Percentiles rank a stretch among this genome's conserved stretches.
Evolutionary conservation across 1,140 invertebrate species (phyloP).

Genomic region (Drosophila equinoxialis): DNA sequence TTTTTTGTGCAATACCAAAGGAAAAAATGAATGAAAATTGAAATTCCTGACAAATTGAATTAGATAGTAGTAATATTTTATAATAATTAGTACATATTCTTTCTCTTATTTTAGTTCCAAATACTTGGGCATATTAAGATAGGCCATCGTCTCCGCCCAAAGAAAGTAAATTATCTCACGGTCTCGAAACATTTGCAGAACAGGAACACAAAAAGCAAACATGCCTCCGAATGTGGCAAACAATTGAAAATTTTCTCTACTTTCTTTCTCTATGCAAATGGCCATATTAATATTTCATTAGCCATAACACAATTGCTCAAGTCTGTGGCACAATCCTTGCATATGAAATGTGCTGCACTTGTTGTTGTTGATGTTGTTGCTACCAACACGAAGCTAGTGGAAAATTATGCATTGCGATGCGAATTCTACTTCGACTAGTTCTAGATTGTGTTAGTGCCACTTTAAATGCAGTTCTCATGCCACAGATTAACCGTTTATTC

Average conservation of each 20-base stretch:
- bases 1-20: too few relatives aligned
- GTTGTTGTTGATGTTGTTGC: not conserved
- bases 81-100: too few relatives aligned
- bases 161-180: conserved; percentile 11
- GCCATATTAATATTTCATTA: conserved; percentile 22
- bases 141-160: not conserved
- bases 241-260: conserved; percentile 7
- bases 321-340: conserved; percentile 14
- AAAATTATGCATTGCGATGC: conserved; percentile 11
- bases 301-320: conserved; percentile 18
- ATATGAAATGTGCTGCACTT: conserved; percentile 17
- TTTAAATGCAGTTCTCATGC: conserved; percentile 15
- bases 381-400: conserved; percentile 13
- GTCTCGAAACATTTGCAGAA: conserved; percentile 15
- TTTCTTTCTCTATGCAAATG: conserved; percentile 23
- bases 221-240: conserved; percentile 1
- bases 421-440: not conserved
- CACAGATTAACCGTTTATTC: conserved; percentile 13
- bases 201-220: not conserved
- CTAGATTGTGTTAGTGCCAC: conserved; percentile 6
- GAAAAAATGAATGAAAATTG: too few relatives aligned
- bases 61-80: too few relatives aligned
- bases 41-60: too few relatives aligned
- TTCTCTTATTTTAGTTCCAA: not conserved
- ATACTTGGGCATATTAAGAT: not conserved